Evolutionary conservation across 2,113 vertebrate genomes (phyloP).

Genomic region (Nothocercus nigrocapillus): DNA sequence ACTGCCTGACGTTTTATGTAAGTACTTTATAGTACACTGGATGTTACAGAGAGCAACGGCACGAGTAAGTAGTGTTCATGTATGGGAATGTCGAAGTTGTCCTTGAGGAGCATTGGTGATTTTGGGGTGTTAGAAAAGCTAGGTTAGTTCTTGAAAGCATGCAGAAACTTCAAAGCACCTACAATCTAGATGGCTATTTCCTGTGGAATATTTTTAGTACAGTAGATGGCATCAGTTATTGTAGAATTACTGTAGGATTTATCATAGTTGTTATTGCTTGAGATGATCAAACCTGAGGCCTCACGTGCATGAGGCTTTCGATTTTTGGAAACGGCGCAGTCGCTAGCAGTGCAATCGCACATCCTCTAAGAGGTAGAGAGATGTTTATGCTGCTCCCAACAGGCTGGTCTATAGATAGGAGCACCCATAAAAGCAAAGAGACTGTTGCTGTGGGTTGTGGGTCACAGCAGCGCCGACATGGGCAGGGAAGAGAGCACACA

Average conservation of each 20-base stretch:
- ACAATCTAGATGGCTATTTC: neutral
- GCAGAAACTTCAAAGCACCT: neutral
- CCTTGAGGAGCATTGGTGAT: neutral
- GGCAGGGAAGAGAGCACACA: rapidly evolving
- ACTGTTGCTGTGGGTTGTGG: neutral
- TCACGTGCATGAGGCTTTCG: neutral
- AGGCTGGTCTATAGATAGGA: rapidly evolving
- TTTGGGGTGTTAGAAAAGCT: neutral
- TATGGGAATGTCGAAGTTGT: neutral
- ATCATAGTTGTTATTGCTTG: neutral
- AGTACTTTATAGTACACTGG: rapidly evolving
- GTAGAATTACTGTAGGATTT: neutral
- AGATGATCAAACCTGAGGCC: neutral
- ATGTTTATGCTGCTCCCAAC: rapidly evolving
- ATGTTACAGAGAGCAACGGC: neutral
- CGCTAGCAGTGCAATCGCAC: rapidly evolving
- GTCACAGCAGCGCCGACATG: rapidly evolving
- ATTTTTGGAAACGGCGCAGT: neutral
- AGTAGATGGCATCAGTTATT: neutral
- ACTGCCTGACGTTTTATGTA: neutral
- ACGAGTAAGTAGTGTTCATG: neutral
- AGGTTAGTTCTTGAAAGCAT: neutral
- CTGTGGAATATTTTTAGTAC: neutral
- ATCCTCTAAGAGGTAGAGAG: rapidly evolving
- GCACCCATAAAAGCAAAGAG: too few relatives aligned